Conservation (phyloP, 2,113 vertebrate genomes). For the Takifugu bimaculatus region DNA sequence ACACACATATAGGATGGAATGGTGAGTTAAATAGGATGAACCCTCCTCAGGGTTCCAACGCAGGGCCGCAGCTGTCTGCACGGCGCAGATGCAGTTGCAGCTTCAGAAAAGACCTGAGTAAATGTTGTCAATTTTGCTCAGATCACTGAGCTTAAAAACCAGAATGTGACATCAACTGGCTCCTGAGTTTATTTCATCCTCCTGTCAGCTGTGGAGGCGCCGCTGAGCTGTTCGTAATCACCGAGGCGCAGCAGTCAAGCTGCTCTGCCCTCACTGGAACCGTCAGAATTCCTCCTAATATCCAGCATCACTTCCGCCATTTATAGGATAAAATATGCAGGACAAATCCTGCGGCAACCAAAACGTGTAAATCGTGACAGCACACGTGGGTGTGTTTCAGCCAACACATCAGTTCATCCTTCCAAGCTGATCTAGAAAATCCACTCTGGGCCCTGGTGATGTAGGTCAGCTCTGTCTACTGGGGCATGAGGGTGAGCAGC, state of each 20-base stretch:
- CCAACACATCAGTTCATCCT: constrained; percentile 42
- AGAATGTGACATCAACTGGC: too few relatives aligned
- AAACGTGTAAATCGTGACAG: background rate
- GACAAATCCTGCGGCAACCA: background rate
- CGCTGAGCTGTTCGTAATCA: background rate
- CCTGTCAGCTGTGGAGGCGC: too few relatives aligned
- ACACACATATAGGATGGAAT: too few relatives aligned
- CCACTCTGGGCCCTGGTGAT: constrained; percentile 31
- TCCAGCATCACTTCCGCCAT: background rate
- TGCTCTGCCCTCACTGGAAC: background rate
- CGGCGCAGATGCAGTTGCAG: too few relatives aligned
- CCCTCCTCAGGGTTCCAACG: too few relatives aligned
- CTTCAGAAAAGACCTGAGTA: too few relatives aligned
- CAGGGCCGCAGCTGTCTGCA: too few relatives aligned
- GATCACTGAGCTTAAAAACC: too few relatives aligned
- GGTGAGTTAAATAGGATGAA: too few relatives aligned
- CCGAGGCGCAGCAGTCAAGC: background rate
- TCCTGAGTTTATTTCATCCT: too few relatives aligned
- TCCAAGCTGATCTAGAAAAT: constrained; percentile 34
- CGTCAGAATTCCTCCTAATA: too few relatives aligned
- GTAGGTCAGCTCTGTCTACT: constrained; percentile 54
- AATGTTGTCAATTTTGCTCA: too few relatives aligned
- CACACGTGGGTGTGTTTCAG: background rate
- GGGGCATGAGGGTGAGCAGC: constrained; percentile 30
- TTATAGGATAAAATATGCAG: background rate